Percentiles rank a stretch among this genome's conserved stretches.
These are phyloP conservation scores for Montipora capitata DNA, from an alignment of 92 coral and sea anemone genomes.

Conservation along the genomic window DNA sequence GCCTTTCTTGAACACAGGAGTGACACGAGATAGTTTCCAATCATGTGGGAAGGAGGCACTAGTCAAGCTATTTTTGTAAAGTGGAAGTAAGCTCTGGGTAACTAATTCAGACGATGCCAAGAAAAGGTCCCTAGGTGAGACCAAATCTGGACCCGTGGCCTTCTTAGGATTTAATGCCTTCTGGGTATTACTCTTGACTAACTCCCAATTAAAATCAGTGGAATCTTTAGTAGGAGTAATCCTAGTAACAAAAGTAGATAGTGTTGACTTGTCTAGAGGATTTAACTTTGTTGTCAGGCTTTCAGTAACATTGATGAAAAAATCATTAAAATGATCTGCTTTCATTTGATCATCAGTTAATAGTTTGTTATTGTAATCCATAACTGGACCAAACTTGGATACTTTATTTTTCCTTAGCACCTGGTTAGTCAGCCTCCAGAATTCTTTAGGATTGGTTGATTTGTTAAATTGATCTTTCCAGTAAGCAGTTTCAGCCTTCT, in stretches of 20 bases:
- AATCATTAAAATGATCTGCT: constrained; percentile 23
- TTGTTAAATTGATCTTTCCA: constrained; percentile 28
- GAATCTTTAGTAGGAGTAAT: constrained; percentile 39
- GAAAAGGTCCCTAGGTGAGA: constrained; percentile 52
- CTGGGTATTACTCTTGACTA: constrained; percentile 8
- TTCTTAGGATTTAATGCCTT: constrained; percentile 44
- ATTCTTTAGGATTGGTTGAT: constrained; percentile 42
- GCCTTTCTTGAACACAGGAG: constrained; percentile 34
- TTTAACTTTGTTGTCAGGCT: constrained; percentile 7
- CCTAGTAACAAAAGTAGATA: constrained; percentile 23
- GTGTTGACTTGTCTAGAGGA: constrained; percentile 27
- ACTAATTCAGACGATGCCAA: too few species aligned
- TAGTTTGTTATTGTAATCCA: constrained; percentile 2
- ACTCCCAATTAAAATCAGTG: constrained; percentile 41
- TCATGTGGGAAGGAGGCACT: background rate
- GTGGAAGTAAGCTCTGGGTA: constrained; percentile 13
- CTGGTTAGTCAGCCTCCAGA: constrained; percentile 57
- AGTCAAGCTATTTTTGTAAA: constrained; percentile 18
- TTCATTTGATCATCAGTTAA: constrained; percentile 19
- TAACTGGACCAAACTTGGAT: constrained; percentile 32
- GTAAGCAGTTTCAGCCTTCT: constrained; percentile 45
- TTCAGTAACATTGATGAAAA: constrained; percentile 7
- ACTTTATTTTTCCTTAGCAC: constrained; percentile 42
- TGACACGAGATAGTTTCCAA: constrained; percentile 40
- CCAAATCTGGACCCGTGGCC: constrained; percentile 53